Evolutionary conservation across 2,888 invertebrate genomes (phyloP), one percentile per base, ranked within the genome.

Genomic region (Bombylius major): DNA sequence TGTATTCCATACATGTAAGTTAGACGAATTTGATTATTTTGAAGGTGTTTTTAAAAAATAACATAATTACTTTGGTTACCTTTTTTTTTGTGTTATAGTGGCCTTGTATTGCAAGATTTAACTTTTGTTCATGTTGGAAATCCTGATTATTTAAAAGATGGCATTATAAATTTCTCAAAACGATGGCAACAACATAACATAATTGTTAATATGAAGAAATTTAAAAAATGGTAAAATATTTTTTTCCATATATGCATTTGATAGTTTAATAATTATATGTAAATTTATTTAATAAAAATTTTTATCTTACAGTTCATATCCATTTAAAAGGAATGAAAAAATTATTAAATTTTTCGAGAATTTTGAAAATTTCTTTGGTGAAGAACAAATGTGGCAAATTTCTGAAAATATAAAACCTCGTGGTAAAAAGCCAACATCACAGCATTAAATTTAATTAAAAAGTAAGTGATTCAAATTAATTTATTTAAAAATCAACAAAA

Each of bases 71-170:
- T 58, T 12, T 59, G 23, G 23, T 23, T 23, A 23, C 23, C 3
- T 23, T 23, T 23, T 23, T 23, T 23, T 23, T 14, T 39, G 12
- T 42, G 23, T 42, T 51, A 12, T 78, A 98, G 97, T 69, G 98
- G 98, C 59, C 81, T 99, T 63, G 95, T 99, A 62, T 81, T 99
- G 52, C 98, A 99, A 83, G 99, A 99, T 78, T 79, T 99, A 72
- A 99, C 99, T 14, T 99, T 99, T 75, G 95, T 99, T 51, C 93
- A 99, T 76, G 93, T 96, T 69, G 99, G 98, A 50, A 99, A 98
- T 76, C 90, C 84, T 58, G 94, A 98, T 72, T 79, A 86, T 61
- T 77, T 97, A 63, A 82, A 85, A 11, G 92, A 95, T 66, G 89
- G 89, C 57, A 82, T 82, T 61, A 88, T 96, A 54, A 96, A 96